Base-by-base conservation (phyloP, 2,888 invertebrate species). In the Tinea semifulvella region DNA sequence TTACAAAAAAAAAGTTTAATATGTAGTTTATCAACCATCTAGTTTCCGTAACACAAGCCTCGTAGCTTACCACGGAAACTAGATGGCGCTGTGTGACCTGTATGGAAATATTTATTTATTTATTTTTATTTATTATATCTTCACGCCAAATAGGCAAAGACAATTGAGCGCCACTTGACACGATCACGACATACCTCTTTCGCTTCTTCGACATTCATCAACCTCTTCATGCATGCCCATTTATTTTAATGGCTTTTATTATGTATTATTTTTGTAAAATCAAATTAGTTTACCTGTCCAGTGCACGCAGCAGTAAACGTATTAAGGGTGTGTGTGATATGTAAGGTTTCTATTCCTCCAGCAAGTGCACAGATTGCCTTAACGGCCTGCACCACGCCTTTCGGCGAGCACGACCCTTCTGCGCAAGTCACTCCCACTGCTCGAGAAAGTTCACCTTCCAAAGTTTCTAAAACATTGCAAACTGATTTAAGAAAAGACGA, bases 291-390 rank as follows among this genome's bases (percentile, higher is more conserved):
- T 46, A 81, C 80, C 69, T 83, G 81, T 8, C 65, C 58, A 27
- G 80, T 80, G 52, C 87, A 88, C 2, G 85, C 84, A 48, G 82
- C 82, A 1, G 84, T 79, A 51, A 85, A 86, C 49, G 84, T 82
- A 44, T 87, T 86, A 13, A 96, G 75, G 16, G 92, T 88, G 53
- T 90, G 88, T 5, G 90, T 89, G 14, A 97, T 86, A 57, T 96
- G 94, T 28, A 91, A 72, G 0, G 96, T 96, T 70, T 97, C 96
- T 1, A 97, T 88, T 44, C 90, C 90, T 13, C 94, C 94, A 53
- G 97, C 88, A 13, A 94, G 74, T 19, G 94, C 90, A 60, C 96
- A 94, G 26, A 98, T 89, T 0, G 95, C 94, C 72, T 97, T 97
- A 1, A 96, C 92, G 0, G 94, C 91, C 66, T 98, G 96, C 36